Percentiles rank a stretch among this genome's conserved stretches.
phyloP scores from a whole-genome alignment of 2,113 vertebrate species.

The Etheostoma spectabile region DNA sequence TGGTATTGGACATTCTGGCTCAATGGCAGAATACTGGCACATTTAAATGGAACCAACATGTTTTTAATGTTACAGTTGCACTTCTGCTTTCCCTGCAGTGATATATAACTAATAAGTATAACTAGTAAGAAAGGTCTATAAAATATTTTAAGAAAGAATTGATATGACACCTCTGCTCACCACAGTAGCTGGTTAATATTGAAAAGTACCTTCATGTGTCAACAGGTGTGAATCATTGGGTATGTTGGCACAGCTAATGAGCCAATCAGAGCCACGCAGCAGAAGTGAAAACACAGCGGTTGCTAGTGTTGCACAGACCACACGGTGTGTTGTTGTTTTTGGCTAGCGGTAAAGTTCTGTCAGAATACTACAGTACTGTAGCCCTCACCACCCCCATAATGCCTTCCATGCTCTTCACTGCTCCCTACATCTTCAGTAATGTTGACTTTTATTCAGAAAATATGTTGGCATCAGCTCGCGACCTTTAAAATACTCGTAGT shows the following conservation, averaged over 20 bases:
- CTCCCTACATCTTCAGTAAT: constrained; percentile 51
- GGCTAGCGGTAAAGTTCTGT: constrained; percentile 19
- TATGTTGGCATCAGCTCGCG: constrained; percentile 59
- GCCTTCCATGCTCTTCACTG: constrained; percentile 55
- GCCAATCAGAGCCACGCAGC: constrained; percentile 10
- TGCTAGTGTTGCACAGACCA: constrained; percentile 3
- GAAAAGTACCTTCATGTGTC: not conserved
- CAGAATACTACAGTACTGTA: constrained; percentile 4
- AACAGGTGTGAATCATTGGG: not conserved
- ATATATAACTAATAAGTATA: not conserved
- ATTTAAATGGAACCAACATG: constrained; percentile 19
- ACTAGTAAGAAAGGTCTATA: not conserved
- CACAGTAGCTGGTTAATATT: not conserved
- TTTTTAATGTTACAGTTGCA: constrained; percentile 33
- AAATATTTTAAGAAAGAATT: not conserved
- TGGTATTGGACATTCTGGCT: not conserved
- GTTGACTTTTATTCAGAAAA: constrained; percentile 58
- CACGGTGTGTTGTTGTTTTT: constrained; percentile 17
- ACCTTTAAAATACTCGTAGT: constrained; percentile 36
- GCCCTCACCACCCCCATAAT: constrained; percentile 45
- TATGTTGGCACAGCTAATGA: constrained; percentile 1
- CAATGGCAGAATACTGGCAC: not conserved
- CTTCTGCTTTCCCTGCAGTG: constrained; percentile 12
- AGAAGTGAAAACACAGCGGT: not conserved
- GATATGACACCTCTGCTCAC: not conserved